A percentile compares a stretch with the other conserved stretches of the same genome.
Conservation (phyloP, 2,113 vertebrate genomes). For the Nerophis ophidion region DNA sequence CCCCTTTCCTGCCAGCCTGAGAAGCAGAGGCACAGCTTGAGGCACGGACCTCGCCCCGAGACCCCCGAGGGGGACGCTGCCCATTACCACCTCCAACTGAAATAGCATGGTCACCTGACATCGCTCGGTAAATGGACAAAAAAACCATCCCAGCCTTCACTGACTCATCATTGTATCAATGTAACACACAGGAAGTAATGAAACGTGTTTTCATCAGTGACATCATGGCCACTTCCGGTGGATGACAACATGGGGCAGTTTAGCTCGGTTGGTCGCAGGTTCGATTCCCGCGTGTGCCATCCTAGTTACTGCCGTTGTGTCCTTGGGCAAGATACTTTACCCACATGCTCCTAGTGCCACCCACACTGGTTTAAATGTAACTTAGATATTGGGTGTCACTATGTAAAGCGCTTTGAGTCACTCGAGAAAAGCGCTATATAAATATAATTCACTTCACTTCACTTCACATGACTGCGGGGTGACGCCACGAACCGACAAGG, state of each 20-base stretch:
- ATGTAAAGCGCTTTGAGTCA: too few species aligned
- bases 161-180: not conserved
- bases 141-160: not conserved
- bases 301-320: too few species aligned
- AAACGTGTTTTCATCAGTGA: conserved; percentile 10
- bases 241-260: conserved; percentile 3
- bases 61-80: conserved; percentile 55
- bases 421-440: too few species aligned
- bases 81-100: conserved; percentile 48
- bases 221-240: not conserved
- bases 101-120: conserved; percentile 52
- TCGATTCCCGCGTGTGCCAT: too few species aligned
- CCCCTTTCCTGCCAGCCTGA: conserved; percentile 53
- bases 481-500: conserved; percentile 13
- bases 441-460: too few species aligned
- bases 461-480: conserved; percentile 5
- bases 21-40: conserved; percentile 41
- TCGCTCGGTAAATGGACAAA: conserved; percentile 16
- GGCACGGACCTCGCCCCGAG: conserved; percentile 53
- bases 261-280: too few species aligned
- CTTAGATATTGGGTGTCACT: too few species aligned
- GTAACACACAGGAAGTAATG: not conserved
- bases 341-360: too few species aligned
- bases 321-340: too few species aligned
- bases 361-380: too few species aligned